Conservation (phyloP, 2,797 vertebrate genomes). For the Ptychadena robeensis region DNA sequence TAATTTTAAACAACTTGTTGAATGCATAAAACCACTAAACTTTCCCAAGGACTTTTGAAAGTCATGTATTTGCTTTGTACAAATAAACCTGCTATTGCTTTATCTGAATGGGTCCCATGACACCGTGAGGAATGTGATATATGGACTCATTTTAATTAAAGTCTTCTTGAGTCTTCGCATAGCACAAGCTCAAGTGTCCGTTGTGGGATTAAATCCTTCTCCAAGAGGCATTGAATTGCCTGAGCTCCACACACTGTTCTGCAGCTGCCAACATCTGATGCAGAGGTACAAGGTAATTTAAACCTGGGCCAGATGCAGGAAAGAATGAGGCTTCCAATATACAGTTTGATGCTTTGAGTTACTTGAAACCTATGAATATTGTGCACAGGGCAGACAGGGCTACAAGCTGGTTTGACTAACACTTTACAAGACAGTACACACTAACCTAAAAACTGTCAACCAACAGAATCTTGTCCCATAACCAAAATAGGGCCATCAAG, state of each 20-base stretch:
- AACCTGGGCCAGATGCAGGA: background rate
- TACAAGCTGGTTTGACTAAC: background rate
- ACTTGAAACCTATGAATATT: conserved; percentile 54
- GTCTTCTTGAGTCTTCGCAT: background rate
- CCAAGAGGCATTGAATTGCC: background rate
- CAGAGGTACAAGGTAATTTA: conserved; percentile 24
- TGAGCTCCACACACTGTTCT: background rate
- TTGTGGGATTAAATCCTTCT: background rate
- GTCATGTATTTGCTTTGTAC: background rate
- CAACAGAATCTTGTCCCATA: background rate
- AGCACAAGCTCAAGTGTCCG: conserved; percentile 7
- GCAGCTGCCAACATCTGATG: conserved; percentile 5
- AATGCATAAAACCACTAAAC: background rate
- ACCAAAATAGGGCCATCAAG: background rate
- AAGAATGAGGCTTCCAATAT: conserved; percentile 12
- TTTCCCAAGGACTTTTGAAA: background rate
- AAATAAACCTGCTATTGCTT: background rate
- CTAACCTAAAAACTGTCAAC: background rate
- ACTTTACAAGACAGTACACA: background rate
- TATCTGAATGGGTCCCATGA: background rate
- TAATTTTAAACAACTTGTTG: no score
- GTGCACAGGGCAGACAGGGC: conserved; percentile 9
- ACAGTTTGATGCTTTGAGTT: conserved; percentile 20
- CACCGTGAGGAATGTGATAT: background rate
- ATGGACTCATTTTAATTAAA: background rate